Conservation (phyloP, 2,113 vertebrate species). For the Lepus americanus region DNA sequence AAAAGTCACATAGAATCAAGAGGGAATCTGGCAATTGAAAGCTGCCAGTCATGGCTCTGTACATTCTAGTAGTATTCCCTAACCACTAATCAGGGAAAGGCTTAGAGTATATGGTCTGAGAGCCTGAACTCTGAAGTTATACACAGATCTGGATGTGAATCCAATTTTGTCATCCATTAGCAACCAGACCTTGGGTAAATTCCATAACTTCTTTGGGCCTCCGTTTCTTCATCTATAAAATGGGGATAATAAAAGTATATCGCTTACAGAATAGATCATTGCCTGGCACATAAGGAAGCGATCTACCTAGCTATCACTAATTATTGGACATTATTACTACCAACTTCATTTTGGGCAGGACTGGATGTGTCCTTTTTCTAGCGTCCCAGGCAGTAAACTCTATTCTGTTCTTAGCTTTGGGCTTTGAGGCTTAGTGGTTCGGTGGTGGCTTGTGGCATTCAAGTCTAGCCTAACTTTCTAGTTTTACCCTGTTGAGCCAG, state of each 20-base stretch:
- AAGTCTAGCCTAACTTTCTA: slow-evolving; percentile 19
- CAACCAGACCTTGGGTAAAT: background rate
- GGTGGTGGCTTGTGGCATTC: slow-evolving; percentile 62
- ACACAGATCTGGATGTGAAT: slow-evolving; percentile 6
- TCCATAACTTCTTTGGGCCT: slow-evolving; percentile 11
- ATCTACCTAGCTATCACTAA: background rate
- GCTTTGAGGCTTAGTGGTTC: slow-evolving; percentile 63
- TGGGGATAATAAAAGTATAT: slow-evolving; percentile 23
- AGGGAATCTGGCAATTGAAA: background rate
- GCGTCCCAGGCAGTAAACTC: background rate
- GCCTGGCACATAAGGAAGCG: background rate
- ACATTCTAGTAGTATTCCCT: slow-evolving; percentile 23
- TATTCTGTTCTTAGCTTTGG: slow-evolving; percentile 56
- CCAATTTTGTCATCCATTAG: slow-evolving; percentile 41
- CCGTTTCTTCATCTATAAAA: slow-evolving; percentile 48
- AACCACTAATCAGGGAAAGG: background rate
- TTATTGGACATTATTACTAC: slow-evolving; percentile 13
- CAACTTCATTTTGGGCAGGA: background rate
- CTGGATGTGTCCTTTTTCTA: background rate
- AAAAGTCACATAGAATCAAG: background rate
- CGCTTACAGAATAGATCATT: slow-evolving; percentile 41
- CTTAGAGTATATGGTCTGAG: background rate
- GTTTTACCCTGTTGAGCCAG: slow-evolving; percentile 45
- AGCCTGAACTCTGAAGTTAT: slow-evolving; percentile 39
- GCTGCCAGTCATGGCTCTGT: background rate